Conservation (phyloP, 2,888 invertebrate species). For the Sphaerophoria taeniata region DNA sequence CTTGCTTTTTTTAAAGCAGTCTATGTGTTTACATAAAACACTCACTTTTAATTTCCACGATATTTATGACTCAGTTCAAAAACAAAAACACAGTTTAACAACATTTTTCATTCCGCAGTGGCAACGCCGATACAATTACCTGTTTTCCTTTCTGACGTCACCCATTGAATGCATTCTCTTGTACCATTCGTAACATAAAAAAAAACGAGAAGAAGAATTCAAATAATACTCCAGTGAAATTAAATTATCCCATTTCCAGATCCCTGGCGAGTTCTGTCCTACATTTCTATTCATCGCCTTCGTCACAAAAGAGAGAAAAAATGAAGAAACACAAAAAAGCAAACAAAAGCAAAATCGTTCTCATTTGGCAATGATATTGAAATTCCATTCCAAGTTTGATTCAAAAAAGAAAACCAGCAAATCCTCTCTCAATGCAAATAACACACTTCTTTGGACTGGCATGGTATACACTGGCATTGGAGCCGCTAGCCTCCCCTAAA, state of each 20-base stretch:
- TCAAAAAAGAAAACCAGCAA: not conserved
- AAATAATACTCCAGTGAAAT: not conserved
- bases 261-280: constrained; percentile 25
- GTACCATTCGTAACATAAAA: constrained; percentile 22
- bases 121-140: constrained; percentile 21
- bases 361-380: constrained; percentile 65
- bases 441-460: not conserved
- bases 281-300: no score
- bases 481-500: not conserved
- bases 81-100: no score
- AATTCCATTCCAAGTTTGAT: constrained; percentile 50
- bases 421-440: constrained; percentile 18
- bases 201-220: not conserved
- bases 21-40: no score
- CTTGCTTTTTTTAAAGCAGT: no score
- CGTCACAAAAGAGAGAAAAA: not conserved
- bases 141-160: constrained; percentile 49
- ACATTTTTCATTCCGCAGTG: not conserved
- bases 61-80: no score
- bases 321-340: not conserved
- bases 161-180: constrained; percentile 31
- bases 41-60: no score
- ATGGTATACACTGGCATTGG: not conserved
- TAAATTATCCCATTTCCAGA: not conserved
- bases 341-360: constrained; percentile 13